Evolutionary conservation across 1,140 invertebrate species (phyloP), one percentile per base, ranked within the genome.

Genomic region (Drosophila seguyi): DNA sequence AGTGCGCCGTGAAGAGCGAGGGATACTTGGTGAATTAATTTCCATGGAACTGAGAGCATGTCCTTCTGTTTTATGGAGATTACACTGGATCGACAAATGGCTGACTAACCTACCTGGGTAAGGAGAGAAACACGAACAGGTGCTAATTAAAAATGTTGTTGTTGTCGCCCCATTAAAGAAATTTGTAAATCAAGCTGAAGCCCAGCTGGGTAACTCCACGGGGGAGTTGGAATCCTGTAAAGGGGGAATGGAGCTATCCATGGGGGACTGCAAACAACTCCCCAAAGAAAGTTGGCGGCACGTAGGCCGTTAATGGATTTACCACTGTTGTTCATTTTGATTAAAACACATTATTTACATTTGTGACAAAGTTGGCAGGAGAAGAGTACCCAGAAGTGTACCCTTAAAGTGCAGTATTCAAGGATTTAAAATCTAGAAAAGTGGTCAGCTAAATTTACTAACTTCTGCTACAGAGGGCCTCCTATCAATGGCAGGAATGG

Each of bases 131-230:
- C 72, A 38, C 59, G 48, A 71, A 75, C 80, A 88, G 80, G 84
- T 90, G 81, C 85, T 90, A 90, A 90, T 90, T 90, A 90, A 90
- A 90, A 90, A 85, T 85, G 81, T 85, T 90, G 85, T 85, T 90
- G 85, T 90, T 61, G 85, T 75, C 75, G 81, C 65, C 81, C 74
- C 85, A 81, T 90, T 90, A 85, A 85, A 68, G 74, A 81, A 90
- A 88, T 88, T 88, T 88, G 80, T 88, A 77, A 83, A 90, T 88
- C 77, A 88, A 78, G 73, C 68, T 83, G 55, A 71, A 79, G 39
- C 71, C 31, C 83, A 73, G 75, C 79, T 55, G 52, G 82, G 39
- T 20, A 18, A 42, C 60, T 52, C 34, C 42, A 57, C 6, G 4
- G 29, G 50, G 25, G n/a, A 6, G 18, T 13, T 13, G 6, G 8